Evolutionary conservation across 2,113 vertebrate species (phyloP).

Genomic region (Aplodontia rufa): DNA sequence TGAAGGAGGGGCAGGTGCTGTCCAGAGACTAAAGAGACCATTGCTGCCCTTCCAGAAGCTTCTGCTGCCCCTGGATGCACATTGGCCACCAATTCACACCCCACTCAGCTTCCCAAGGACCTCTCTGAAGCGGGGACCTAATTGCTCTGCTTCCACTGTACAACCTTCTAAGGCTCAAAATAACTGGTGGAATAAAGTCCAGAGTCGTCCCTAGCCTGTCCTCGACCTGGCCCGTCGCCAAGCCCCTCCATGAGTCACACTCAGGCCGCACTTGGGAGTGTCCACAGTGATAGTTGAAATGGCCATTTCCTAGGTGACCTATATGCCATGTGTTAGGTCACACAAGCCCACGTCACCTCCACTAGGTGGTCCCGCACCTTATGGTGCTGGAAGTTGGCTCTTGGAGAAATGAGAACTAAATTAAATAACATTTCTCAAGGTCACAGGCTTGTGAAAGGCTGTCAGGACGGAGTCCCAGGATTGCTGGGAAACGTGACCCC

Average conservation of each 20-base stretch:
- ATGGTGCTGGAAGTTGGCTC: fast-evolving
- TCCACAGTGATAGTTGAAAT: fast-evolving
- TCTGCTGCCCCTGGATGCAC: background rate
- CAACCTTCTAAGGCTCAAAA: fast-evolving
- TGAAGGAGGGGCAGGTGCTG: background rate
- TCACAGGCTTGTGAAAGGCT: too few species aligned
- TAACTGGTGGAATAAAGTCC: background rate
- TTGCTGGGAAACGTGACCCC: fast-evolving
- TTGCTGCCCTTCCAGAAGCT: fast-evolving
- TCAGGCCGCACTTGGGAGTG: fast-evolving
- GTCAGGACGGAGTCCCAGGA: fast-evolving
- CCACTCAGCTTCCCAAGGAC: background rate
- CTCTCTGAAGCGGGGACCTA: background rate
- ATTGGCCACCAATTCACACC: background rate
- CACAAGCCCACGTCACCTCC: too few species aligned
- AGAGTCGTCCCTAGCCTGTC: too few species aligned
- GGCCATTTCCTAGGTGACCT: too few species aligned
- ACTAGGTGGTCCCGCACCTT: fast-evolving
- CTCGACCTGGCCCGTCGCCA: background rate
- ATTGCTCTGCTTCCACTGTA: fast-evolving
- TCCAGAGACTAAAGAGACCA: background rate
- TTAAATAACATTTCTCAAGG: background rate
- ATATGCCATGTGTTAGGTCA: background rate
- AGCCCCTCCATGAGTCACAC: fast-evolving
- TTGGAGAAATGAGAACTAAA: background rate